A percentile compares a stretch with the other conserved stretches of the same genome.
These are phyloP conservation scores for Tetragonula clypearis DNA, from an alignment of 1,140 invertebrate species.

Conservation along the genomic window DNA sequence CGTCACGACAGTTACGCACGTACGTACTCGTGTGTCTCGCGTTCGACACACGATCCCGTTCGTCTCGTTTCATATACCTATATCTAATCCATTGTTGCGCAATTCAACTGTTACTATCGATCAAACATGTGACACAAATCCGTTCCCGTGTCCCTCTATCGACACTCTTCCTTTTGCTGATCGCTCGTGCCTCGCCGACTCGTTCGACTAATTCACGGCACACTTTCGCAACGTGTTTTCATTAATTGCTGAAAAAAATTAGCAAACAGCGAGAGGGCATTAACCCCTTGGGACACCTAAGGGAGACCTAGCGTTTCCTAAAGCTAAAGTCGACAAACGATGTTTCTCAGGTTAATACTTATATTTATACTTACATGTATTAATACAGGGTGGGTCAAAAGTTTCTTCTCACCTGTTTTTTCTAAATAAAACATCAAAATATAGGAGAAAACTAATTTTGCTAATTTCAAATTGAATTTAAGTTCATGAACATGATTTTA, in stretches of 20 bases:
- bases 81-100: conserved; percentile 9
- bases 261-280: not conserved
- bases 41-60: conserved; percentile 10
- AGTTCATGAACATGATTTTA: too few species aligned
- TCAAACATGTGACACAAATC: not conserved
- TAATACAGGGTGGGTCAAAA: too few species aligned
- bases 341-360: too few species aligned
- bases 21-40: not conserved
- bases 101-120: conserved; percentile 1
- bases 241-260: not conserved
- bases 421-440: too few species aligned
- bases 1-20: conserved; percentile 2
- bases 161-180: not conserved
- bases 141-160: not conserved
- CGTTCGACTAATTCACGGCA: too few species aligned
- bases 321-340: too few species aligned
- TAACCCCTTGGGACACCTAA: not conserved
- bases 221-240: not conserved
- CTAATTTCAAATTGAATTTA: too few species aligned
- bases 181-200: not conserved
- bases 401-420: too few species aligned
- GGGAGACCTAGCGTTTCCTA: too few species aligned
- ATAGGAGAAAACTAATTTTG: too few species aligned
- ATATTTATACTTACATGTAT: too few species aligned
- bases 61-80: not conserved